phyloP scores from a whole-genome alignment of 2,888 invertebrate species.

The Drosophila quasianomalipes region DNA sequence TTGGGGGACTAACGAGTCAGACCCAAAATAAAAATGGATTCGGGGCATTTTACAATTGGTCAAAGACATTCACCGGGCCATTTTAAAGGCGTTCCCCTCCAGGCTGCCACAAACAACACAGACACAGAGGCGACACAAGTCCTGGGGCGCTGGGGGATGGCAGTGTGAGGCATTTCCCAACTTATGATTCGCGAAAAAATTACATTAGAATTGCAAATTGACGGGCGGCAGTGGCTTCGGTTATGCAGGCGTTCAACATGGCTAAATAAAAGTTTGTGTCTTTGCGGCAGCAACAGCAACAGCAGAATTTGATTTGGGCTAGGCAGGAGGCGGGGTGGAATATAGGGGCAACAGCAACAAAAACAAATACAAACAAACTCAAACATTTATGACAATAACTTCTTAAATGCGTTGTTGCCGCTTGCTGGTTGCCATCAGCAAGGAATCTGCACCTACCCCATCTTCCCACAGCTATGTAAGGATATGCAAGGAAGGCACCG shows the following conservation, averaged over 20 bases:
- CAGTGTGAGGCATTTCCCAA: constrained; percentile 60
- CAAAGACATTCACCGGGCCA: constrained; percentile 44
- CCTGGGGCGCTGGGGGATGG: constrained; percentile 2
- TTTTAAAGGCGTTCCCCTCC: constrained; percentile 47
- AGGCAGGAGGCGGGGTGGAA: not conserved
- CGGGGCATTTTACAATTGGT: constrained; percentile 64
- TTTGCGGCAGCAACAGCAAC: constrained; percentile 46
- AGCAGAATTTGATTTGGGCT: constrained; percentile 55
- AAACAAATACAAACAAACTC: constrained; percentile 64
- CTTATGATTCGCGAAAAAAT: constrained; percentile 83
- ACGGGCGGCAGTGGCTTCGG: constrained; percentile 41
- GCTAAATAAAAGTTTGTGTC: constrained; percentile 78
- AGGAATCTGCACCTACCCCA: constrained; percentile 29
- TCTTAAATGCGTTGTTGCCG: constrained; percentile 77
- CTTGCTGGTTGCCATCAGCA: constrained; percentile 44
- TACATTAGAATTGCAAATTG: constrained; percentile 84
- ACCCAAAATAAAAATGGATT: constrained; percentile 23
- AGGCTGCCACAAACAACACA: constrained; percentile 17
- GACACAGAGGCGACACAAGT: constrained; percentile 39
- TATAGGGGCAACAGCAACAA: constrained; percentile 15
- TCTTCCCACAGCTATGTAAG: constrained; percentile 45
- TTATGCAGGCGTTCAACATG: constrained; percentile 62
- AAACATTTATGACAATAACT: constrained; percentile 83
- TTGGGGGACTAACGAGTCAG: constrained; percentile 62
- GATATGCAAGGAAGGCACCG: constrained; percentile 50